Evolutionary conservation across 2,113 vertebrate genomes (phyloP), one percentile per base, ranked within the genome.

Genomic region (Hippocampus comes): DNA sequence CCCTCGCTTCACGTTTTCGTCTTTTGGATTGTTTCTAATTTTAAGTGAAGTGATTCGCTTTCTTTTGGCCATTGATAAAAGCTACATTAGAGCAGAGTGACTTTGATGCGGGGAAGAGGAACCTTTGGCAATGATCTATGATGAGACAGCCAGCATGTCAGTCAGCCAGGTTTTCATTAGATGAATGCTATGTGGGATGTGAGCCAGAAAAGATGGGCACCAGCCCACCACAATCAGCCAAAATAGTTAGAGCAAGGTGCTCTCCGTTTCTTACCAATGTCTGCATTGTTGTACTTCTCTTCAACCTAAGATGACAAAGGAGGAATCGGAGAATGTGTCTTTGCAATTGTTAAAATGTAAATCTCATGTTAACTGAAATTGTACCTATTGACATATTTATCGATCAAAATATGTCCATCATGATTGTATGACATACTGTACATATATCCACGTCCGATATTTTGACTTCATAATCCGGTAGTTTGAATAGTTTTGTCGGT

Each of bases 171-270:
- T 87, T 89, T 89, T 91, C 90, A 91, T 90, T 89, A 90, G 87
- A 89, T 91, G 88, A 91, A 90, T 86, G 88, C 88, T 84, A 82
- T 81, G 80, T 84, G 88, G 90, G 90, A 87, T 74, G 60, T 27
- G 14, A 74, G 89, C 90, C 90, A 91, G 87, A 89, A 81, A 89
- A 88, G 77, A 89, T 82, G 87, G 86, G 82, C 70, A 84, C 87
- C 90, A 89, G 81, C 86, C 77, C 76, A 63, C 84, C 73, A 78
- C 86, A 87, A 88, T 88, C 89, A 89, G 86, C 80, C 89, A 89
- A 89, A 89, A 87, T 88, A 87, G 88, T 90, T 89, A 90, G 82
- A 89, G 87, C 86, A 88, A 90, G 89, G 86, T 89, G 87, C 89
- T 87, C 89, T 88, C 82, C 89, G 83, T 87, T 87, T 42, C 15